These are phyloP conservation scores for Sycobia sp. DNA, from an alignment of 1,140 invertebrate genomes.

Conservation along the genomic window DNA sequence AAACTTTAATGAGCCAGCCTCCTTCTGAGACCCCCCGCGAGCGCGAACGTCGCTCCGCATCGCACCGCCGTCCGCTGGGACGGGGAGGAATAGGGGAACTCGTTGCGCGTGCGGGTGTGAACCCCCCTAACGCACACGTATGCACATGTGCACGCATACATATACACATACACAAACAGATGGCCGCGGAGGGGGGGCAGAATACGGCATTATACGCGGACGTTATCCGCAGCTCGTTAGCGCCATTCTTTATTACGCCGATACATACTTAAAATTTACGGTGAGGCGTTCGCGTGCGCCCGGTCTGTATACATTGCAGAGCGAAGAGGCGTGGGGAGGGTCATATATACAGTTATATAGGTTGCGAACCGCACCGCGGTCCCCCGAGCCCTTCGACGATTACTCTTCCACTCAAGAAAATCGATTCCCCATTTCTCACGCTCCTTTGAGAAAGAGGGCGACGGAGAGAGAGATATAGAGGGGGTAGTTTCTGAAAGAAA, in stretches of 20 bases:
- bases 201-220: slow-evolving; percentile 21
- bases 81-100: not conserved
- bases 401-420: slow-evolving; percentile 32
- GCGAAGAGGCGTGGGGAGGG: too few relatives aligned
- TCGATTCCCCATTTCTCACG: slow-evolving; percentile 31
- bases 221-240: slow-evolving; percentile 31
- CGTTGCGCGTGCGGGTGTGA: too few relatives aligned
- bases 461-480: not conserved
- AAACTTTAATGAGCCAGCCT: slow-evolving; percentile 22
- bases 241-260: slow-evolving; percentile 31
- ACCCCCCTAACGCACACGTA: too few relatives aligned
- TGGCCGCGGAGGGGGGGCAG: not conserved
- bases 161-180: too few relatives aligned
- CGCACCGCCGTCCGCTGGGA: too few relatives aligned
- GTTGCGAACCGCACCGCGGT: not conserved
- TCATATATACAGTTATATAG: not conserved
- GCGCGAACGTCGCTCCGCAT: too few relatives aligned
- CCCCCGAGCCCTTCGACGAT: slow-evolving; percentile 27
- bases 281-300: slow-evolving; percentile 2
- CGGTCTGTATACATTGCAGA: not conserved
- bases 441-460: not conserved
- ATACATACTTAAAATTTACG: slow-evolving; percentile 32
- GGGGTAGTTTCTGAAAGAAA: not conserved
- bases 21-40: too few relatives aligned
- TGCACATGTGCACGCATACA: too few relatives aligned